phyloP scores from a whole-genome alignment of 2,888 invertebrate genomes.

The Netelia melanura region DNA sequence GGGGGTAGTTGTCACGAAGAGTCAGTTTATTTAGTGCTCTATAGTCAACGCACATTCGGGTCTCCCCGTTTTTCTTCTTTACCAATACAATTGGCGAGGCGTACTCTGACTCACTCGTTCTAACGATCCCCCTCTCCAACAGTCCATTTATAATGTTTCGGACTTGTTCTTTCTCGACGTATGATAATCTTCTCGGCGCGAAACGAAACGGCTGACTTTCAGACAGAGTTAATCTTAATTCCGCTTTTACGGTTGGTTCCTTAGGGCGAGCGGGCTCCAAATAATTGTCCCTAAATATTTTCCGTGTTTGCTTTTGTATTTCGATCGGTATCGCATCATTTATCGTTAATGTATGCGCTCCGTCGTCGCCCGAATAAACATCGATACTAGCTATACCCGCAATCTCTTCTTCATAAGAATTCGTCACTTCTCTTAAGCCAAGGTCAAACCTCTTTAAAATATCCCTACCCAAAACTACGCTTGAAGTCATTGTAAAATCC shows the following conservation, averaged over 20 bases:
- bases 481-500: too few relatives aligned
- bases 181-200: too few relatives aligned
- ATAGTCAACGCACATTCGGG: too few relatives aligned
- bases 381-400: slow-evolving; percentile 20
- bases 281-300: slow-evolving; percentile 52
- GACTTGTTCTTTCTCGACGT: neutral
- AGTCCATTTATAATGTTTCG: slow-evolving; percentile 23
- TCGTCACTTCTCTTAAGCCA: neutral
- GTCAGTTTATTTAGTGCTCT: neutral
- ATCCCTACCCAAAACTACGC: too few relatives aligned
- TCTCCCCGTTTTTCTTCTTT: too few relatives aligned
- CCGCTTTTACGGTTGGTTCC: slow-evolving; percentile 18
- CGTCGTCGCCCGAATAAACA: neutral
- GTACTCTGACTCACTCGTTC: slow-evolving; percentile 37
- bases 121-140: slow-evolving; percentile 34
- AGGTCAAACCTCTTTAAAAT: too few relatives aligned
- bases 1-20: slow-evolving; percentile 53
- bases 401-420: neutral
- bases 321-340: slow-evolving; percentile 3
- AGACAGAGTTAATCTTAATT: slow-evolving; percentile 7
- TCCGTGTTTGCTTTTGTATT: slow-evolving; percentile 1
- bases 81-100: too few relatives aligned
- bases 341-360: slow-evolving; percentile 16
- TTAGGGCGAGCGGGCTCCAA: slow-evolving; percentile 39
- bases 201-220: too few relatives aligned